phyloP scores from a whole-genome alignment of 2,797 vertebrate species.

The Eulemur coronatus region DNA sequence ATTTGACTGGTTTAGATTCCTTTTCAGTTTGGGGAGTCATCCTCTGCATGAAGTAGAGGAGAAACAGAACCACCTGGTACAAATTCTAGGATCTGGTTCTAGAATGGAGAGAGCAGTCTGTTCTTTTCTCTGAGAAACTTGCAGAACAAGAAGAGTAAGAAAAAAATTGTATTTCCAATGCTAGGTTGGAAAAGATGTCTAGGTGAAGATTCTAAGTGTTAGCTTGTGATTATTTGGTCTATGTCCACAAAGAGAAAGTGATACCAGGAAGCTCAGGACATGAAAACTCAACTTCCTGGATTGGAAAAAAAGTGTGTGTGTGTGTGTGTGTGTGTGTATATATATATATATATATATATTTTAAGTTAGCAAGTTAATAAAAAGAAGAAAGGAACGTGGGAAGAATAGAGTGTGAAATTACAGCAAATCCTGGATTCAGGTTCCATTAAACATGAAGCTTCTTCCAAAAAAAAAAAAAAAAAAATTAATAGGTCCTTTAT shows the following conservation, averaged over 20 bases:
- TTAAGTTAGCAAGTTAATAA: neutral
- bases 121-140: neutral
- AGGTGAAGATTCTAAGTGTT: neutral
- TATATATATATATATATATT: neutral
- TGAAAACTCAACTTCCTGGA: neutral
- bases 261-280: neutral
- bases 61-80: neutral
- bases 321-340: neutral
- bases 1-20: neutral
- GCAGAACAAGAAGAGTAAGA: neutral
- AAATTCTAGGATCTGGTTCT: neutral
- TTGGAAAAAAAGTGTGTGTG: neutral
- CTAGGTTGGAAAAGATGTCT: neutral
- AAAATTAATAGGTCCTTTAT: neutral
- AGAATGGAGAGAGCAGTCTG: neutral
- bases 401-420: neutral
- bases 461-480: neutral
- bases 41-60: neutral
- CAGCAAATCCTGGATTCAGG: neutral
- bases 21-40: neutral
- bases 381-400: neutral
- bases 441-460: neutral
- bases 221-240: neutral
- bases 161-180: neutral
- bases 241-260: neutral